Percentiles rank a stretch among this genome's conserved stretches.
These are phyloP conservation scores for Sitta carolinensis DNA, from an alignment of 2,797 vertebrate species.

Conservation along the genomic window DNA sequence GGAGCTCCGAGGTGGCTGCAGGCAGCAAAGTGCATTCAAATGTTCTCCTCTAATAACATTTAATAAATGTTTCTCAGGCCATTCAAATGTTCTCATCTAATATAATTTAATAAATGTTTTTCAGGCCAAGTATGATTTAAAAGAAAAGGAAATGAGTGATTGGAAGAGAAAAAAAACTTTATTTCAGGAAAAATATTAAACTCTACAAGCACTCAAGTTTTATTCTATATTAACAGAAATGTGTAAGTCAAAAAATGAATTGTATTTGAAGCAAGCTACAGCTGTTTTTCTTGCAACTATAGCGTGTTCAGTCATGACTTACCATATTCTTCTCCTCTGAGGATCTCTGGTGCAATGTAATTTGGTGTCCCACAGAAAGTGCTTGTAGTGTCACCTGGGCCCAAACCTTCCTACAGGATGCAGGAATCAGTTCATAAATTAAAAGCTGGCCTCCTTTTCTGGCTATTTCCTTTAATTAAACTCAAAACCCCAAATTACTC, in stretches of 20 bases:
- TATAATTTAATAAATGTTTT: neutral
- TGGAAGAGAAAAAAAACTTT: neutral
- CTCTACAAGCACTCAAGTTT: neutral
- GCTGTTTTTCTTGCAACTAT: neutral
- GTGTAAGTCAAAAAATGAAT: neutral
- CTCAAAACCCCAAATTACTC: neutral
- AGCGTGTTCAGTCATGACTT: conserved; percentile 35
- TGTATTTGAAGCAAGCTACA: neutral
- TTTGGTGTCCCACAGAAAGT: conserved; percentile 98
- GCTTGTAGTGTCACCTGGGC: conserved; percentile 97
- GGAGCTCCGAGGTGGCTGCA: neutral
- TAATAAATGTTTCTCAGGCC: neutral
- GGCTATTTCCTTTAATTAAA: neutral
- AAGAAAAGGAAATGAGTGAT: neutral
- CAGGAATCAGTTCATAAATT: neutral
- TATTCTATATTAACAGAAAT: neutral
- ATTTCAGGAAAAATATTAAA: neutral
- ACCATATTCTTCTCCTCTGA: conserved; percentile 97
- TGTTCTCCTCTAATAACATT: neutral
- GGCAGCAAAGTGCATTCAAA: neutral
- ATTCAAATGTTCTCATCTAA: neutral
- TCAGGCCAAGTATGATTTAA: neutral
- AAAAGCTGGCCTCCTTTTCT: neutral
- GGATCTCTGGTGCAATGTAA: conserved; percentile 97
- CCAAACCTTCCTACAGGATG: conserved; percentile 89